phyloP scores from a whole-genome alignment of 2,888 invertebrate species.

The Tribolium freemani region DNA sequence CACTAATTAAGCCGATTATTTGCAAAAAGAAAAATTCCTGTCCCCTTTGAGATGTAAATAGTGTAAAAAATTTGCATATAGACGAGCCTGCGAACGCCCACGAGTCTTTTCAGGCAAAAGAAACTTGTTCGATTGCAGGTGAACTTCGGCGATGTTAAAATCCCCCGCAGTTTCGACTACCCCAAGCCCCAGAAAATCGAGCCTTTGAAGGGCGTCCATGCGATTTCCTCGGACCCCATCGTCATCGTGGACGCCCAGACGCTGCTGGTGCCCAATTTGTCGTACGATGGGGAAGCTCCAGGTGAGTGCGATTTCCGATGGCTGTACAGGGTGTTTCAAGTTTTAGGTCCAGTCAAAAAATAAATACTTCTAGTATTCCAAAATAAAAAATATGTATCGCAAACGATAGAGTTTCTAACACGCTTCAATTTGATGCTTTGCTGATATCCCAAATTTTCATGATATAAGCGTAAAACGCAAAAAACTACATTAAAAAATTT shows the following conservation, averaged over 20 bases:
- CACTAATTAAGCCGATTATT: neutral
- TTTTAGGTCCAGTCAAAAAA: too few species aligned
- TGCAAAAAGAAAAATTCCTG: neutral
- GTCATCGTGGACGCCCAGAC: slow-evolving; percentile 95
- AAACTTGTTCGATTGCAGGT: slow-evolving; percentile 71
- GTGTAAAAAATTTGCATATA: neutral
- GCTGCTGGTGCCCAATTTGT: slow-evolving; percentile 89
- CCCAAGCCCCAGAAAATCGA: slow-evolving; percentile 88
- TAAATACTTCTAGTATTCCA: too few species aligned
- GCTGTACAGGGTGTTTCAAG: too few species aligned
- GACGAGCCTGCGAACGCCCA: neutral
- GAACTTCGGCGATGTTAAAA: slow-evolving; percentile 90
- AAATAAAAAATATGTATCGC: too few species aligned
- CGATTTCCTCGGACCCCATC: slow-evolving; percentile 86
- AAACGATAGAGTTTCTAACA: too few species aligned
- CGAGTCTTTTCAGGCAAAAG: neutral
- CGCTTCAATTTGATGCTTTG: too few species aligned
- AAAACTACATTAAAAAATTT: too few species aligned
- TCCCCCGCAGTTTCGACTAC: slow-evolving; percentile 83
- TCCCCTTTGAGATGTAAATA: neutral
- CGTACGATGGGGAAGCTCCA: slow-evolving; percentile 93
- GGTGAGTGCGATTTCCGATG: slow-evolving; percentile 71
- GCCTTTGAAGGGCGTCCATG: slow-evolving; percentile 84
- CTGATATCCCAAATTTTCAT: too few species aligned
- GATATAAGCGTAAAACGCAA: too few species aligned